Evolutionary conservation across 2,888 invertebrate species (phyloP).

Genomic region (Drosophila setosimentum): DNA sequence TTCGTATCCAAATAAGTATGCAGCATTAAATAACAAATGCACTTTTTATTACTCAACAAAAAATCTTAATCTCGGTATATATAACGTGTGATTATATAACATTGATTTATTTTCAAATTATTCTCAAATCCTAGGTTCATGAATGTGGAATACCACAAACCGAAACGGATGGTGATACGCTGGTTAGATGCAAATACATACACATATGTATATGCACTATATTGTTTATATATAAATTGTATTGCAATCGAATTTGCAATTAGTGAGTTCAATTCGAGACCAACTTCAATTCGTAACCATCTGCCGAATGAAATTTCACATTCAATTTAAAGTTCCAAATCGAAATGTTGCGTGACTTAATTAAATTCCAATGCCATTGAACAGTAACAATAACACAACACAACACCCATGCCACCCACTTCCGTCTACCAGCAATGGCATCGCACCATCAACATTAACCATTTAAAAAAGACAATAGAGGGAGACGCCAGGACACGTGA

Average conservation of each 20-base stretch:
- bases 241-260: constrained; percentile 32
- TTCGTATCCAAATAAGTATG: neutral
- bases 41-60: neutral
- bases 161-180: neutral
- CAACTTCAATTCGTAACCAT: constrained; percentile 34
- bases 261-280: constrained; percentile 34
- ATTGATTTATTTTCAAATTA: constrained; percentile 2
- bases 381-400: constrained; percentile 10
- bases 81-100: neutral
- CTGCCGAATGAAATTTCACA: constrained; percentile 28
- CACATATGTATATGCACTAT: neutral
- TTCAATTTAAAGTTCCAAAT: constrained; percentile 70
- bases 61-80: neutral
- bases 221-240: neutral
- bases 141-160: neutral
- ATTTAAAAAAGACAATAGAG: constrained; percentile 49
- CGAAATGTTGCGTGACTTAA: constrained; percentile 79
- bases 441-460: constrained; percentile 29
- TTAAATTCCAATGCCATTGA: constrained; percentile 71
- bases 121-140: neutral
- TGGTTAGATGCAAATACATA: neutral
- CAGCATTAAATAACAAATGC: neutral
- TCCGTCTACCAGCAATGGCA: neutral
- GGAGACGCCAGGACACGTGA: constrained; percentile 57
- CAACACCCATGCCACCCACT: neutral